A percentile compares a stretch with the other conserved stretches of the same genome.
Evolutionary conservation across 1,140 invertebrate species (phyloP).

Genomic region (Drosophila sturtevanti): DNA sequence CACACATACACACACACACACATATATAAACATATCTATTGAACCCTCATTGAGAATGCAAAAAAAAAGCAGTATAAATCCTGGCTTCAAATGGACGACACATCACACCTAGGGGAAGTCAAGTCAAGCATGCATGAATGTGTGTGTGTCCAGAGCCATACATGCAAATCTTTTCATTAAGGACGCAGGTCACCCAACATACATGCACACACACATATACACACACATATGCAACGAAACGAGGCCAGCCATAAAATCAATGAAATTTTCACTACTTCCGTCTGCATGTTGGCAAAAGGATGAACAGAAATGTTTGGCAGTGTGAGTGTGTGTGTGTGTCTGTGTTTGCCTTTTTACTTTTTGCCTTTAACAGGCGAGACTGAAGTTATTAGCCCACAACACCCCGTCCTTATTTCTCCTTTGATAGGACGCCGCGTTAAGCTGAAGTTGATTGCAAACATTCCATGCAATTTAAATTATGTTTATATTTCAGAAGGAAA

Average conservation of each 20-base stretch:
- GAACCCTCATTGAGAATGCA: not conserved
- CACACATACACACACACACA: slow-evolving; percentile 23
- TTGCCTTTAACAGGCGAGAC: slow-evolving; percentile 39
- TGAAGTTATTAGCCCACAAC: slow-evolving; percentile 74
- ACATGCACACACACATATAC: slow-evolving; percentile 16
- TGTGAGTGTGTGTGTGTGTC: slow-evolving; percentile 25
- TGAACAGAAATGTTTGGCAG: slow-evolving; percentile 18
- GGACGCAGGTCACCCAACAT: slow-evolving; percentile 32
- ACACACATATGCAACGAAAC: slow-evolving; percentile 38
- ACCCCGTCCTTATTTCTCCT: slow-evolving; percentile 42
- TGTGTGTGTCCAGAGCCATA: slow-evolving; percentile 12
- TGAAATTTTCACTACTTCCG: slow-evolving; percentile 78
- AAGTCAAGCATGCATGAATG: not conserved
- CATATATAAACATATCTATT: not conserved
- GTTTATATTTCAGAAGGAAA: slow-evolving; percentile 6
- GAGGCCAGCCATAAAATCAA: slow-evolving; percentile 72
- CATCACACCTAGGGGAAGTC: slow-evolving; percentile 16
- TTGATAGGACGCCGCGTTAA: slow-evolving; percentile 30
- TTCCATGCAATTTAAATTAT: slow-evolving; percentile 22
- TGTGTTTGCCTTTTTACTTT: slow-evolving; percentile 64
- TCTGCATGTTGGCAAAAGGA: slow-evolving; percentile 13
- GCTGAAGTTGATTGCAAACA: slow-evolving; percentile 48
- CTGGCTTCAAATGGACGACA: slow-evolving; percentile 59
- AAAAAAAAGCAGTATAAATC: slow-evolving; percentile 62
- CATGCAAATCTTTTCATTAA: slow-evolving; percentile 62